Conservation (phyloP, 2,888 invertebrate genomes). For the Punctoribates punctum region DNA sequence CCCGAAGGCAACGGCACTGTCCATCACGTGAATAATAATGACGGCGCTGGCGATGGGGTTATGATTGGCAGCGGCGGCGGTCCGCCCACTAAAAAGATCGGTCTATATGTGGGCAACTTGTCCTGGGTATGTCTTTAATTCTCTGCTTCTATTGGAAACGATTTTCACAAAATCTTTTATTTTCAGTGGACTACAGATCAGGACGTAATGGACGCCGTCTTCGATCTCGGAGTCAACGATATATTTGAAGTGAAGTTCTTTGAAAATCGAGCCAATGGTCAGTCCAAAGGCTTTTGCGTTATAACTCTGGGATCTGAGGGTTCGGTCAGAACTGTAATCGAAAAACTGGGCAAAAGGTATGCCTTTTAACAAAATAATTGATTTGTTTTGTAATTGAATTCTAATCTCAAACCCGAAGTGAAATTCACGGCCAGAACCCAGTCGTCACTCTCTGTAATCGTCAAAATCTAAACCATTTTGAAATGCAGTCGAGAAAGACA, state of each 20-base stretch:
- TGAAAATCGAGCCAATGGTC: conserved; percentile 97
- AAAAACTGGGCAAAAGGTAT: conserved; percentile 80
- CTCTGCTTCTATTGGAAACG: neutral
- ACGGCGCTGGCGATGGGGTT: conserved; percentile 29
- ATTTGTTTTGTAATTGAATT: conserved; percentile 20
- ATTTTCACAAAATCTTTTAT: conserved; percentile 45
- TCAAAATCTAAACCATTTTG: conserved; percentile 67
- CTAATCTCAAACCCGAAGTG: conserved; percentile 52
- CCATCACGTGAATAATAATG: conserved; percentile 42
- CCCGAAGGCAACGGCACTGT: conserved; percentile 39
- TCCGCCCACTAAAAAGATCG: conserved; percentile 60
- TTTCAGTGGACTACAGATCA: conserved; percentile 96
- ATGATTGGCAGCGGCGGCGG: neutral
- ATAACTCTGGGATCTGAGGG: conserved; percentile 88
- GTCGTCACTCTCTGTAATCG: conserved; percentile 93
- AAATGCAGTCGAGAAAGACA: conserved; percentile 53
- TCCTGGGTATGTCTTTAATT: conserved; percentile 83
- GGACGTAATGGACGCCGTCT: conserved; percentile 86
- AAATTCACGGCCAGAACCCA: conserved; percentile 90
- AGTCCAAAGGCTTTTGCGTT: conserved; percentile 97
- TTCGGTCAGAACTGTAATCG: conserved; percentile 83
- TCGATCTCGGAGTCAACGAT: conserved; percentile 81
- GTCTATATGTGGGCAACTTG: conserved; percentile 95
- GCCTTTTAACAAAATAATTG: conserved; percentile 6
- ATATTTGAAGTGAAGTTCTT: conserved; percentile 98